Evolutionary conservation across 2,113 vertebrate genomes (phyloP).

Genomic region (Zonotrichia leucophrys): DNA sequence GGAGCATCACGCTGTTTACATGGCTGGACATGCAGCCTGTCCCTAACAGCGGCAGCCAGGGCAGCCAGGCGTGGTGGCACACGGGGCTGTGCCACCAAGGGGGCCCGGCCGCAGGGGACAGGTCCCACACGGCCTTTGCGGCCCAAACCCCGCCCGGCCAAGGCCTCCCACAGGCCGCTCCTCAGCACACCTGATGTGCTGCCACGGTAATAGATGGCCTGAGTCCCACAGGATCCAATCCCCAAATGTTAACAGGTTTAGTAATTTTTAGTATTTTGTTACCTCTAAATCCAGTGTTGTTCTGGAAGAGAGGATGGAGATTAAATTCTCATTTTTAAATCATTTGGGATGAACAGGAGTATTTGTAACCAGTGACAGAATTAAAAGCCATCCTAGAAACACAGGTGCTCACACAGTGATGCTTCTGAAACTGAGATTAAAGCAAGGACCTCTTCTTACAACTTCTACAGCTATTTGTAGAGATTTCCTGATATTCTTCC

Average conservation of each 20-base stretch:
- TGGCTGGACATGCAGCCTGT: constrained; percentile 18
- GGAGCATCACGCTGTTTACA: constrained; percentile 51
- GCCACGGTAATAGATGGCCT: not conserved
- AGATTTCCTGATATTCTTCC: not conserved
- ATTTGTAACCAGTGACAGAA: not conserved
- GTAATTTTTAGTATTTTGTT: not conserved
- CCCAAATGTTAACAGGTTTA: not conserved
- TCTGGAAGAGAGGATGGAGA: not conserved
- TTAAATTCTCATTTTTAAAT: not conserved
- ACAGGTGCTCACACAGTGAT: not conserved
- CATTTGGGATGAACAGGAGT: not conserved
- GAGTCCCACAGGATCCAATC: not conserved
- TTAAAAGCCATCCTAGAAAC: not conserved
- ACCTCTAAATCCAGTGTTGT: not conserved
- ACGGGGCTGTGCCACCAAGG: not conserved
- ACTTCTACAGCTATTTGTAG: not conserved
- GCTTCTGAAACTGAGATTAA: not conserved
- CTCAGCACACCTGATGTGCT: not conserved
- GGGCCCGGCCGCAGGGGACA: not conserved
- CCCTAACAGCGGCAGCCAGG: constrained; percentile 27
- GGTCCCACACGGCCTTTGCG: not conserved
- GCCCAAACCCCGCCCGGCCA: not conserved
- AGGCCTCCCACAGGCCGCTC: not conserved
- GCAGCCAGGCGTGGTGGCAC: constrained; percentile 24
- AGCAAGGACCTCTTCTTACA: not conserved